Conservation (phyloP, 1,140 invertebrate species). For the Panulirus ornatus region DNA sequence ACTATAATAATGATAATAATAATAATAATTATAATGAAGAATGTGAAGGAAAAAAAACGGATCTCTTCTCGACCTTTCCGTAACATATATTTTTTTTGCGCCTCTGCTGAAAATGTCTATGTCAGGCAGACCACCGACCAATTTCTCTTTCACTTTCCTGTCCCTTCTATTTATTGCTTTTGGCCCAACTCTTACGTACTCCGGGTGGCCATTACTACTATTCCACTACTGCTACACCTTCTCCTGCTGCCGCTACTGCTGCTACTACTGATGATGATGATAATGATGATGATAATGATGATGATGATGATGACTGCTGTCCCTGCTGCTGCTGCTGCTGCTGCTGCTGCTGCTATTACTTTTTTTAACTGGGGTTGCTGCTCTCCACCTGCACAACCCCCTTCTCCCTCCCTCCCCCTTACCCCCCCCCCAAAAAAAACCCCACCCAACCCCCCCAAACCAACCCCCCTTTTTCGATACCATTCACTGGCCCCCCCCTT, state of each 20-base stretch:
- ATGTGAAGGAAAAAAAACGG: constrained; percentile 6
- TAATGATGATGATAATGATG: background rate
- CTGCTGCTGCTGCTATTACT: constrained; percentile 20
- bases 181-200: constrained; percentile 60
- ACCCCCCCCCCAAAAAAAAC: too few relatives aligned
- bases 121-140: constrained; percentile 37
- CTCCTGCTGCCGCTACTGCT: constrained; percentile 15
- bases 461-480: too few relatives aligned
- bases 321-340: constrained; percentile 15
- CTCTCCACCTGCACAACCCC: background rate
- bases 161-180: constrained; percentile 45
- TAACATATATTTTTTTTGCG: constrained; percentile 14
- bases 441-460: too few relatives aligned
- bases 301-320: background rate
- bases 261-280: constrained; percentile 8
- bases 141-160: constrained; percentile 59
- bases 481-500: background rate
- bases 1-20: constrained; percentile 24
- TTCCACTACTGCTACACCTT: constrained; percentile 17
- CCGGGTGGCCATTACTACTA: constrained; percentile 49
- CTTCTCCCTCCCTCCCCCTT: too few relatives aligned
- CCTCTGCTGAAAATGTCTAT: constrained; percentile 65
- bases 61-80: background rate
- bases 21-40: background rate
- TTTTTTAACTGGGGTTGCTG: constrained; percentile 6